Percentiles rank a stretch among this genome's conserved stretches.
Evolutionary conservation across 1,140 invertebrate species (phyloP).

Genomic region (Pachypsylla venusta): DNA sequence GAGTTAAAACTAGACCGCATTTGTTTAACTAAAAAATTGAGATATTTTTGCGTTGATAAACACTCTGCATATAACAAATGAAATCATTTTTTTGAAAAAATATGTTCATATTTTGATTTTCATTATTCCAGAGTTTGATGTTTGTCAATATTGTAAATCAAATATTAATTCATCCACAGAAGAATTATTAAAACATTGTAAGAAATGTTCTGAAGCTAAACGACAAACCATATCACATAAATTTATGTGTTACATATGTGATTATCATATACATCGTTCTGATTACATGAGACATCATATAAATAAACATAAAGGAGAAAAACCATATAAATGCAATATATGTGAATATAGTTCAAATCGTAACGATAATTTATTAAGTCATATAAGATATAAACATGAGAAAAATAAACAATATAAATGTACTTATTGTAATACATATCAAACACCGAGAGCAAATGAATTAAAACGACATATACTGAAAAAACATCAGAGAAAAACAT

Average conservation of each 20-base stretch:
- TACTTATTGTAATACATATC: constrained; percentile 13
- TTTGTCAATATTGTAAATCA: not conserved
- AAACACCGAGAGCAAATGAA: no score
- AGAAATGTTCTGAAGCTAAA: not conserved
- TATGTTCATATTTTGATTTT: no score
- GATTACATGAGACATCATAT: constrained; percentile 9
- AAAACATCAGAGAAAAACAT: no score
- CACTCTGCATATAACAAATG: no score
- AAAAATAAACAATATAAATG: constrained; percentile 18
- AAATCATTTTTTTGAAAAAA: no score
- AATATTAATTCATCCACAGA: not conserved
- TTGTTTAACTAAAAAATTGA: no score
- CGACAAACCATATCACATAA: not conserved
- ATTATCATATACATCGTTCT: not conserved
- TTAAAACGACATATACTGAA: no score
- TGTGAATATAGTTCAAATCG: constrained; percentile 19
- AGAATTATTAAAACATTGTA: not conserved
- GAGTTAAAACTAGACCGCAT: no score
- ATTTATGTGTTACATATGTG: constrained; percentile 15
- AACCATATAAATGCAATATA: constrained; percentile 14
- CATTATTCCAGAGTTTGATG: no score
- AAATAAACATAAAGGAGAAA: constrained; percentile 14
- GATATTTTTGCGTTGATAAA: no score
- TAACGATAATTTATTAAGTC: constrained; percentile 13
- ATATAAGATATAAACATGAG: constrained; percentile 16